Evolutionary conservation across 1,140 invertebrate genomes (phyloP), one percentile per base, ranked within the genome.

Genomic region (Tetraneura akinire): DNA sequence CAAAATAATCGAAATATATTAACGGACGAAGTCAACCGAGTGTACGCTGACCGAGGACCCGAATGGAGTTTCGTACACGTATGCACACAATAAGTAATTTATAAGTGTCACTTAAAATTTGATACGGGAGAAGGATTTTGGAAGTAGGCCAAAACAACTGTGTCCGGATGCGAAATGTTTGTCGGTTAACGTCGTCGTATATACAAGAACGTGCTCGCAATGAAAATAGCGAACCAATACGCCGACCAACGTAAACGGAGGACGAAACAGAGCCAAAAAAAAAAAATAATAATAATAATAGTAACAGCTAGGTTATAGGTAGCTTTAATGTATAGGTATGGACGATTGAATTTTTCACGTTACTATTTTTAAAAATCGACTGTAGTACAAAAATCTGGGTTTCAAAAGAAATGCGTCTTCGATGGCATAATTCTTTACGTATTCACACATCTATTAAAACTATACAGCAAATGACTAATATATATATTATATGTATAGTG

Each of bases 161-260:
- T 18, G 37, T 5, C 13, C 16, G n/a, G 71, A 57, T 53, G 71
- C 51, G 51, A 76, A 71, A 71, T 71, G 29, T 51, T 71, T 71
- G 68, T 51, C 23, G 23, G 45, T 51, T 51, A 29, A 32, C 32
- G 32, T 21, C 29, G 47, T n/a, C n/a, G n/a, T n/a, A n/a, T n/a
- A n/a, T n/a, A n/a, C 49, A 32, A 37, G 51, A 37, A 76, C 71
- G 71, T 76, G 71, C 53, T 57, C 13, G 53, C 29, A 76, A 76
- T 76, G 71, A 23, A 76, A 76, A 76, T 76, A 76, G 71, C 51
- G 71, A 57, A 55, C 42, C 66, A 45, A 47, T 47, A 68, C 13
- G 21, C 8, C 21, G 32, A 37, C 32, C 3, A 37, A 8, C 32
- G 32, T 4, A 76, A 57, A 10, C 13, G n/a, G n/a, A n/a, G 3